A percentile compares a stretch with the other conserved stretches of the same genome.
These are phyloP conservation scores for Lepidurus couesii DNA, from an alignment of 1,140 invertebrate genomes.

Conservation along the genomic window DNA sequence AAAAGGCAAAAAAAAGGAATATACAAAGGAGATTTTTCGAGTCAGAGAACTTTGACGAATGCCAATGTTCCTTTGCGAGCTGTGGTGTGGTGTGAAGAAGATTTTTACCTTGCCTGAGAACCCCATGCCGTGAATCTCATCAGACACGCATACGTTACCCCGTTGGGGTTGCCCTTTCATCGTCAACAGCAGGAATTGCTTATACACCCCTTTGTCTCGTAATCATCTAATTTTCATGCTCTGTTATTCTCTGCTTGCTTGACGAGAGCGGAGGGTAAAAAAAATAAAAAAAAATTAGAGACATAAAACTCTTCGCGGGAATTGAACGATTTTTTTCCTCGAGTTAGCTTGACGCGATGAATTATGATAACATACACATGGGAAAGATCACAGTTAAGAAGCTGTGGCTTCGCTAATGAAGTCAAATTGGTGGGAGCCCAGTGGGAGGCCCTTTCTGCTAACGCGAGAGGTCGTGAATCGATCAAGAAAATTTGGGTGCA, in stretches of 20 bases:
- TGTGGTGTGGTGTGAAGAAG: slow-evolving; percentile 14
- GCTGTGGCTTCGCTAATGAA: neutral
- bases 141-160: slow-evolving; percentile 20
- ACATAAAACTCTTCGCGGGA: slow-evolving; percentile 4
- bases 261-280: neutral
- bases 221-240: slow-evolving; percentile 22
- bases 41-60: neutral
- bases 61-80: slow-evolving; percentile 14
- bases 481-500: slow-evolving; percentile 4
- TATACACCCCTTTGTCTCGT: slow-evolving; percentile 19
- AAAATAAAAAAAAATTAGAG: neutral
- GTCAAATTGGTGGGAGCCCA: slow-evolving; percentile 3
- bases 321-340: slow-evolving; percentile 1
- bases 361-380: neutral
- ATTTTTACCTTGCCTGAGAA: slow-evolving; percentile 5
- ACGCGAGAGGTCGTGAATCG: neutral
- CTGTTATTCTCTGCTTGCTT: slow-evolving; percentile 22
- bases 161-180: slow-evolving; percentile 18
- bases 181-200: slow-evolving; percentile 17
- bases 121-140: slow-evolving; percentile 20
- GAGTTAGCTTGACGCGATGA: slow-evolving; percentile 9
- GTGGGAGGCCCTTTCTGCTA: neutral
- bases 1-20: neutral
- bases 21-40: neutral
- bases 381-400: slow-evolving; percentile 9